Base-by-base conservation (phyloP, 2,888 invertebrate genomes). In the Pocota personata region DNA sequence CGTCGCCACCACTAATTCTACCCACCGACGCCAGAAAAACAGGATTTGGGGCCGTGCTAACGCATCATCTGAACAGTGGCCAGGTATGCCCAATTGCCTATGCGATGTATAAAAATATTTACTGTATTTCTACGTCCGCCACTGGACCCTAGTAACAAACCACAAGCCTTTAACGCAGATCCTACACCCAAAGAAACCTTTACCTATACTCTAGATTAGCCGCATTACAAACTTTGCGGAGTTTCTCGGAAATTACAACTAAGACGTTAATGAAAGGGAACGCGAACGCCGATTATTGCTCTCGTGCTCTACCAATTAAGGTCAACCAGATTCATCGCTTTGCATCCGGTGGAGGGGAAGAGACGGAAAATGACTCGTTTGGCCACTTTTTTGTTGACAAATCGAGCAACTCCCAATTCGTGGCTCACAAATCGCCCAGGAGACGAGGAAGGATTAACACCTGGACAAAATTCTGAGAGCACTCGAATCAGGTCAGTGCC, bases 351-450 rank as follows among this genome's bases (percentile, higher is more conserved):
- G 84, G 0, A 87, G 71, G 82, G 67, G 78, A 19, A 78, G 57
- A 37, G 37, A 35, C 48, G 7, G 62, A 80, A 32, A 27, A 55
- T 12, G 76, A 80, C 57, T 64, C 60, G 8, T 87, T 87, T 24
- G 87, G 87, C 50, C 16, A 66, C 12, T 87, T 87, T 48, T 24
- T 82, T 2, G 82, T 14, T 40, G 75, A 2, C 88, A 87, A 64
- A 71, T 87, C 27, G 64, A 87, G 8, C 87, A 87, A 71, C 37
- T 87, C n/a, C 80, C 82, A 16, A 6, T 87, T 10, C 71, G 57
- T 14, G 79, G 71, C 0, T 71, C 75, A 24, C 19, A 35, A 8
- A 75, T 87, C 16, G 69, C 71, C 3, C 14, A 21, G 21, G 87
- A 73, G 80, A 86, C 78, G 1, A 55, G 60, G 16, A 66, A 84